Base-by-base conservation (phyloP, 2,888 invertebrate genomes). In the Drosophila sordidula region DNA sequence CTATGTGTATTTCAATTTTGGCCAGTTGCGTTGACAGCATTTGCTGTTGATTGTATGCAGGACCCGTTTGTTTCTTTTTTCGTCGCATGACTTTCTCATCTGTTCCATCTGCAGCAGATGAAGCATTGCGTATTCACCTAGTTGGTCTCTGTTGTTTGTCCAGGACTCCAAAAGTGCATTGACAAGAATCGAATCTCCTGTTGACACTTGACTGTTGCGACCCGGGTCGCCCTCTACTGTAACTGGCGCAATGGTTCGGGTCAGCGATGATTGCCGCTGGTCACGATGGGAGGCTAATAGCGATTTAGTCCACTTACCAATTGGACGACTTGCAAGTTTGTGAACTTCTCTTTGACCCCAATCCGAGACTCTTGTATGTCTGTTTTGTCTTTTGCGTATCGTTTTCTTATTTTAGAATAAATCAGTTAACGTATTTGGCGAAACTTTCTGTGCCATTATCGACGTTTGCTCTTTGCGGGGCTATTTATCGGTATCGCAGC, bases 231-330 rank as follows among this genome's bases (percentile, higher is more conserved):
- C 29, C 46, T 42, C 42, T 54, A 44, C 16, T 41, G 58, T 63
- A 73, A 46, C 47, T 67, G 51, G 66, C 64, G 65, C 36, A 80
- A 80, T 76, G 62, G 69, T 76, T 75, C 62, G 57, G 67, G 66
- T 62, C 68, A 47, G 42, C 58, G 52, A 66, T 62, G 62, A 59
- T 64, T 67, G 70, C 54, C 70, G 52, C 34, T 66, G 64, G 47
- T 59, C 55, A 49, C 41, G 44, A 46, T 55, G 64, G 64, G 57
- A 70, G 62, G 71, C 65, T 70, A 67, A 75, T 75, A 72, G 65
- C 56, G 55, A 67, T 74, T 63, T 42, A 51, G 64, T 47, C 71
- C 70, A 64, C 66, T 77, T 68, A 62, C 55, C 70, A 70, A 75
- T 70, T 71, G 63, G 59, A 11, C 65, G 47, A 69, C 65, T 70